These are phyloP conservation scores for Cisticola juncidis DNA, from an alignment of 2,113 vertebrate genomes.

Conservation along the genomic window DNA sequence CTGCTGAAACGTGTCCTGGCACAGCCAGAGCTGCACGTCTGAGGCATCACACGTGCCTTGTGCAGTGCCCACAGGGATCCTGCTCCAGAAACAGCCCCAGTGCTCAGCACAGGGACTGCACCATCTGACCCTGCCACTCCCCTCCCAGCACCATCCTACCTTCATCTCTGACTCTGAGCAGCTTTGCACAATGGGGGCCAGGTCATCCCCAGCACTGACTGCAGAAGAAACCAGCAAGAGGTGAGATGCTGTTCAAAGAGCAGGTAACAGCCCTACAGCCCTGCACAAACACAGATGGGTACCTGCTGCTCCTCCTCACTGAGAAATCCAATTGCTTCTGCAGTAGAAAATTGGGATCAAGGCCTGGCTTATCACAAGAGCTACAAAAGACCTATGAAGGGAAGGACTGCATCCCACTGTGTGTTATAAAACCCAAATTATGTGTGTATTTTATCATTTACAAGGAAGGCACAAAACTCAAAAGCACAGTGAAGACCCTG, in stretches of 20 bases:
- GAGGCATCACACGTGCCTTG: not conserved
- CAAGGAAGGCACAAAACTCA: not conserved
- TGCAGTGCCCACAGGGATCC: not conserved
- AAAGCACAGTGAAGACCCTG: not conserved
- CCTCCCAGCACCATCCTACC: not conserved
- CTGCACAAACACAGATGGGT: not conserved
- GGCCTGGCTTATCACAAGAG: not conserved
- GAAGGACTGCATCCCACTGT: not conserved
- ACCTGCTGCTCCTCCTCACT: not conserved
- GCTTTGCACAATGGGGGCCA: not conserved
- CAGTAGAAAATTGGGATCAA: not conserved
- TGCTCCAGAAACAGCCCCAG: not conserved
- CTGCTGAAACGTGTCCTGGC: not conserved
- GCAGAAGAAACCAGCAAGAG: not conserved
- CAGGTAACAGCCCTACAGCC: not conserved
- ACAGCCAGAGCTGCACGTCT: not conserved
- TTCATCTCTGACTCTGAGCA: not conserved
- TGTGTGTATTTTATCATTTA: not conserved
- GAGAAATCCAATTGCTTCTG: not conserved
- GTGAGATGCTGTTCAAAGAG: not conserved
- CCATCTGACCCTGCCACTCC: not conserved
- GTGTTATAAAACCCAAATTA: not conserved
- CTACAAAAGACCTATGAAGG: not conserved
- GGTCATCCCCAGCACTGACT: fast-evolving
- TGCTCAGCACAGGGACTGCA: not conserved